Evolutionary conservation across 2,113 vertebrate species (phyloP).

Genomic region (Kobus ellipsiprymnus): DNA sequence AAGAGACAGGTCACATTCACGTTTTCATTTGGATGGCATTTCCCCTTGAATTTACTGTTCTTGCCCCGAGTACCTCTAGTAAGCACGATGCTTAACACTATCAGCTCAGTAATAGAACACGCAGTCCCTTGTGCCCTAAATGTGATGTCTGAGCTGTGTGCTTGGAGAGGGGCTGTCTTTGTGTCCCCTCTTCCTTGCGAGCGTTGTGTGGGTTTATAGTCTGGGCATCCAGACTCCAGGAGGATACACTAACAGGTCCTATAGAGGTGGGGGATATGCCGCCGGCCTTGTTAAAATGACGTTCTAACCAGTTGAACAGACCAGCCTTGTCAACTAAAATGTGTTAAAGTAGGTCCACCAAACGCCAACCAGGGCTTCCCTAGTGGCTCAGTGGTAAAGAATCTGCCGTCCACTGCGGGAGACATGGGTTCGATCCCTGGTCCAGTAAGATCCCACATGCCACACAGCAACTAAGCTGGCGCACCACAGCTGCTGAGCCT

Average conservation of each 20-base stretch:
- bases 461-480: not conserved
- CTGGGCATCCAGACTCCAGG: not conserved
- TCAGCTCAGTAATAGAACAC: not conserved
- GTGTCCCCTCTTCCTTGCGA: not conserved
- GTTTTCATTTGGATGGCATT: not conserved
- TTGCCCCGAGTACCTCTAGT: not conserved
- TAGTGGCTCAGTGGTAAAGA: not conserved
- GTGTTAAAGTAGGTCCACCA: not conserved
- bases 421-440: not conserved
- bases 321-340: not conserved
- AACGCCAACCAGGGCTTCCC: not conserved
- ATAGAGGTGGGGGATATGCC: not conserved
- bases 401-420: rapidly evolving
- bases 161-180: not conserved
- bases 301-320: not conserved
- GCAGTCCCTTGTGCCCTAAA: not conserved
- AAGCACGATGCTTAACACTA: not conserved
- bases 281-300: not conserved
- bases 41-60: not conserved
- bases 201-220: not conserved
- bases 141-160: not conserved
- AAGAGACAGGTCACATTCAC: not conserved
- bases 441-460: not conserved
- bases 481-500: not conserved
- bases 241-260: not conserved